Conservation (phyloP, 2,113 vertebrate species). For the Empidonax alnorum region DNA sequence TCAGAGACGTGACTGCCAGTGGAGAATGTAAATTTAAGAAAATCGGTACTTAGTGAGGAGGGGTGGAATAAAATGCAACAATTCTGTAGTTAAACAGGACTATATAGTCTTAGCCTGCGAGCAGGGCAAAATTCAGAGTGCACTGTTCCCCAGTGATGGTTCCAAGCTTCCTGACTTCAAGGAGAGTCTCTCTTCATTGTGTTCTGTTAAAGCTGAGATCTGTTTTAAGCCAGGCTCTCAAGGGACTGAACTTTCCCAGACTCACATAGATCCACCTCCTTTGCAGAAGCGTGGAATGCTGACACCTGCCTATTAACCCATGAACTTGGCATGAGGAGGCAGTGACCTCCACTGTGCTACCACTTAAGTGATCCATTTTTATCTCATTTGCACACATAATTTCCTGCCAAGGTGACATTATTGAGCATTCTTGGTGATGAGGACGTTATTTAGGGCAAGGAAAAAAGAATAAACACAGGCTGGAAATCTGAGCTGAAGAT, state of each 20-base stretch:
- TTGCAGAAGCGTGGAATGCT: not conserved
- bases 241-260: not conserved
- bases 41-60: not conserved
- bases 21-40: not conserved
- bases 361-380: not conserved
- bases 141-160: not conserved
- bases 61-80: not conserved
- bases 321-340: not conserved
- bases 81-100: not conserved
- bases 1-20: not conserved
- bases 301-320: not conserved
- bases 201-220: not conserved
- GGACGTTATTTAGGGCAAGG: not conserved
- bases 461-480: not conserved
- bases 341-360: not conserved
- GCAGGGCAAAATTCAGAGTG: not conserved
- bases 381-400: not conserved
- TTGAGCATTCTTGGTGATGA: not conserved
- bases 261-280: not conserved
- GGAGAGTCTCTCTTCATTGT: not conserved
- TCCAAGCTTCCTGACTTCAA: not conserved
- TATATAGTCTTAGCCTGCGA: not conserved
- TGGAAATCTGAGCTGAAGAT: not conserved
- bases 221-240: not conserved
- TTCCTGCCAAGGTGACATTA: constrained; percentile 36